These are phyloP conservation scores for Cantharis flavilabris DNA, from an alignment of 2,888 invertebrate species.

Conservation along the genomic window DNA sequence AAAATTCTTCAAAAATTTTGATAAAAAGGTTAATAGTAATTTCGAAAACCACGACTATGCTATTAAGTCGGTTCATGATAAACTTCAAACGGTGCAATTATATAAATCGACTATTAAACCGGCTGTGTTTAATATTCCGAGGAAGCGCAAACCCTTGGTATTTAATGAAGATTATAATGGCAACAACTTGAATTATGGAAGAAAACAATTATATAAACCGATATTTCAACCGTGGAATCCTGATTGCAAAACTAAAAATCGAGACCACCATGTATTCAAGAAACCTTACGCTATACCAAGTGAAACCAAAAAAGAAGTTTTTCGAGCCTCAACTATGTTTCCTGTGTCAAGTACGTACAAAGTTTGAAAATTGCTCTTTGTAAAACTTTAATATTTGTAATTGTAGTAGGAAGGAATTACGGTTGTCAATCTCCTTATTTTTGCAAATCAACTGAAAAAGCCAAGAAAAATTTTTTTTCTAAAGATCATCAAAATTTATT, in stretches of 20 bases:
- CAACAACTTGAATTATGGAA: neutral
- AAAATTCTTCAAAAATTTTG: neutral
- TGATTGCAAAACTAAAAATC: neutral
- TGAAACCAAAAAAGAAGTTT: neutral
- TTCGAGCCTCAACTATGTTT: neutral
- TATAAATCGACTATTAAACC: neutral
- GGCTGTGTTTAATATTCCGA: neutral
- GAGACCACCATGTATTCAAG: neutral
- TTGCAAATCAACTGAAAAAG: neutral
- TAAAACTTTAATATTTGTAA: neutral
- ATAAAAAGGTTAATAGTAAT: neutral
- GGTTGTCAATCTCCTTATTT: neutral
- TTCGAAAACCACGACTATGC: neutral
- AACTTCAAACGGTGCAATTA: neutral
- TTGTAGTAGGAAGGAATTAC: neutral
- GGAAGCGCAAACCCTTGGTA: neutral
- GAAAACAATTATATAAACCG: neutral
- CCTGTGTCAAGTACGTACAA: neutral
- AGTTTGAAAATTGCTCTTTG: neutral
- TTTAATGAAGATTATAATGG: neutral
- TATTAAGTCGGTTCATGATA: neutral
- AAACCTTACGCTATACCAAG: neutral
- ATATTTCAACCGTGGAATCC: neutral
- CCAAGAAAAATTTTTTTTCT: neutral
- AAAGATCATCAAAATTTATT: neutral